These are phyloP conservation scores for Cydia splendana DNA, from an alignment of 1,140 invertebrate species.

Conservation along the genomic window DNA sequence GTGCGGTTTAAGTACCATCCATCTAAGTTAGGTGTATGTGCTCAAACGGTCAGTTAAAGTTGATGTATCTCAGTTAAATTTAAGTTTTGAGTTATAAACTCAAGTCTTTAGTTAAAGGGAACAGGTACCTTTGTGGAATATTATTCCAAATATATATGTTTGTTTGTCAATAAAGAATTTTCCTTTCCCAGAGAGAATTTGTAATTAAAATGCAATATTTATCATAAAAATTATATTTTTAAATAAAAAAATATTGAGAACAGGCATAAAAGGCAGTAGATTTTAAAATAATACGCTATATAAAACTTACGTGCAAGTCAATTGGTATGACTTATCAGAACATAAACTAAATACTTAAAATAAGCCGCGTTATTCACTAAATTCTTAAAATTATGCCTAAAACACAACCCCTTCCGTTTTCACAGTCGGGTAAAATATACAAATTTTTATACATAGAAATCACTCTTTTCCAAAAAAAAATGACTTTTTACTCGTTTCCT, in stretches of 20 bases:
- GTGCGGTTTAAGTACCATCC: constrained; percentile 18
- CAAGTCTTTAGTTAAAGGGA: neutral
- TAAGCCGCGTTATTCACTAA: constrained; percentile 10
- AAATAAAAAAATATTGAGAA: constrained; percentile 68
- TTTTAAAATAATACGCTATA: constrained; percentile 56
- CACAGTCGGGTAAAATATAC: constrained; percentile 63
- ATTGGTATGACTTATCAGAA: constrained; percentile 53
- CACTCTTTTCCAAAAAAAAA: constrained; percentile 21
- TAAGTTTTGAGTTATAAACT: neutral
- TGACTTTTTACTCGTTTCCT: neutral
- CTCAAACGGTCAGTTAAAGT: constrained; percentile 20
- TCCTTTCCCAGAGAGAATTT: neutral
- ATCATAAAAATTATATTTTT: constrained; percentile 69
- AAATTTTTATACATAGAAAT: constrained; percentile 46
- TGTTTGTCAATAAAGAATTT: neutral
- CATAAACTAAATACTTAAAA: constrained; percentile 32
- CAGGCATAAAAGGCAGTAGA: constrained; percentile 65
- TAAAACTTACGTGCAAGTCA: constrained; percentile 51
- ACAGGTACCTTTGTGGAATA: neutral
- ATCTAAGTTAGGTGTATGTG: constrained; percentile 9
- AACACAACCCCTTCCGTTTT: neutral
- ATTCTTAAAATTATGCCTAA: constrained; percentile 22
- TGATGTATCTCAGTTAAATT: constrained; percentile 14
- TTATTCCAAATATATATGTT: neutral
- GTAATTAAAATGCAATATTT: constrained; percentile 52